Evolutionary conservation across 2,888 invertebrate genomes (phyloP).

Genomic region (Drosophila barbarae): DNA sequence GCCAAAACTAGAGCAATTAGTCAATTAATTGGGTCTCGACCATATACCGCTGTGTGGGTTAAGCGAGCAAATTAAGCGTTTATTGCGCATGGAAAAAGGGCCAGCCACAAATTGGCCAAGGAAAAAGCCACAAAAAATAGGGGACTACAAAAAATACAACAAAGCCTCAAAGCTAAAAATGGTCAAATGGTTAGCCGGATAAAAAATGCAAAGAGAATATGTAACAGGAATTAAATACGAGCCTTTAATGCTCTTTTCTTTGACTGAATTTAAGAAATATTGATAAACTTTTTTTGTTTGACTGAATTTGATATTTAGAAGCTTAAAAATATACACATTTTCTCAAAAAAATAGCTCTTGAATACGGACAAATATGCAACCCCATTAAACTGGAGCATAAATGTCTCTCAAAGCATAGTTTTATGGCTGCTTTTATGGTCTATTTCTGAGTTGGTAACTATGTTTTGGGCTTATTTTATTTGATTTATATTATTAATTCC

Average conservation of each 20-base stretch:
- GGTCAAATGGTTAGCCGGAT: conserved; percentile 6
- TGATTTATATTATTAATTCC: not conserved
- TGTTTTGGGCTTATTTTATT: not conserved
- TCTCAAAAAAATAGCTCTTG: not conserved
- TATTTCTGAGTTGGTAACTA: not conserved
- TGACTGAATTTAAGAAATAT: no score
- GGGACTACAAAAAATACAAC: not conserved
- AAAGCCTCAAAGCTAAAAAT: conserved; percentile 6
- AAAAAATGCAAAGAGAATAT: not conserved
- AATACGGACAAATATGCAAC: not conserved
- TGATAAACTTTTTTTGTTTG: not conserved
- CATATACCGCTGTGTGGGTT: conserved; percentile 29
- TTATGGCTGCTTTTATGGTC: not conserved
- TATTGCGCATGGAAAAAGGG: conserved; percentile 22
- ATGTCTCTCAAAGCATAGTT: not conserved
- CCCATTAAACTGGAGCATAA: not conserved
- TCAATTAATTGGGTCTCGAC: conserved; percentile 30
- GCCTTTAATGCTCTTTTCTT: conserved; percentile 1
- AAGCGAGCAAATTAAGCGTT: conserved; percentile 25
- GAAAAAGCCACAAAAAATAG: conserved; percentile 2
- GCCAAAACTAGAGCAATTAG: conserved; percentile 35
- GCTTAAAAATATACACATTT: no score
- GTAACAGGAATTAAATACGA: not conserved
- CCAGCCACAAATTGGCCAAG: conserved; percentile 24
- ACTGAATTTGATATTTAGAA: not conserved